A percentile compares a stretch with the other conserved stretches of the same genome.
phyloP scores from a whole-genome alignment of 30 jellyfish, hydroid and myxozoan genomes.

The Turritopsis dohrnii region DNA sequence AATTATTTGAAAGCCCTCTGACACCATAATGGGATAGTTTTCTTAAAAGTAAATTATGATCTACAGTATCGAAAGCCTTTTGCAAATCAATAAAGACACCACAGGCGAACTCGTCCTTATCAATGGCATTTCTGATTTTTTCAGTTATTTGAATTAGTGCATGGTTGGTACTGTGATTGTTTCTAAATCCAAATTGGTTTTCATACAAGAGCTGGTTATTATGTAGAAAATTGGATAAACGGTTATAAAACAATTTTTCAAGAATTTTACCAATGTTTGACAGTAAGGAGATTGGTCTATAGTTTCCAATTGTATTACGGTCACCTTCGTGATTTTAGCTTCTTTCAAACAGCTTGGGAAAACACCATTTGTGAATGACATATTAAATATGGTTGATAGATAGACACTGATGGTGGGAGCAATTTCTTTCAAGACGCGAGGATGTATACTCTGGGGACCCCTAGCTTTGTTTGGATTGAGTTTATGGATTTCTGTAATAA shows the following conservation, averaged over 20 bases:
- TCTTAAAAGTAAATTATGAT: no score
- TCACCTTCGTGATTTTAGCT: constrained; percentile 3
- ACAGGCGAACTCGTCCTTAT: no score
- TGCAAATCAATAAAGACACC: no score
- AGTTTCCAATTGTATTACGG: neutral
- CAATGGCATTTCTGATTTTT: no score
- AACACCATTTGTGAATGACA: constrained; percentile 3
- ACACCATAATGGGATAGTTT: no score
- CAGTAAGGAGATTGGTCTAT: constrained; percentile 3
- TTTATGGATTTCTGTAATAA: neutral
- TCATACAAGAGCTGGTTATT: no score
- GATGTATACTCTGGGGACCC: constrained; percentile 1
- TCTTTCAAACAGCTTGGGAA: constrained; percentile 7
- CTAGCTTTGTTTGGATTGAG: constrained; percentile 8
- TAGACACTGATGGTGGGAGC: constrained; percentile 10
- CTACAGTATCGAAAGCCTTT: no score
- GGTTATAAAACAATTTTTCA: no score
- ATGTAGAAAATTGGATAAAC: no score
- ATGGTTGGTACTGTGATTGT: no score
- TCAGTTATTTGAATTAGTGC: no score
- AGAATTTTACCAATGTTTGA: neutral
- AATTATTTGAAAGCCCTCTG: neutral
- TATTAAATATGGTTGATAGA: neutral
- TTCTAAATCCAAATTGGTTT: no score
- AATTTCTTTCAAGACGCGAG: constrained; percentile 5